phyloP scores from a whole-genome alignment of 2,797 vertebrate genomes.

The Hydrophis major region DNA sequence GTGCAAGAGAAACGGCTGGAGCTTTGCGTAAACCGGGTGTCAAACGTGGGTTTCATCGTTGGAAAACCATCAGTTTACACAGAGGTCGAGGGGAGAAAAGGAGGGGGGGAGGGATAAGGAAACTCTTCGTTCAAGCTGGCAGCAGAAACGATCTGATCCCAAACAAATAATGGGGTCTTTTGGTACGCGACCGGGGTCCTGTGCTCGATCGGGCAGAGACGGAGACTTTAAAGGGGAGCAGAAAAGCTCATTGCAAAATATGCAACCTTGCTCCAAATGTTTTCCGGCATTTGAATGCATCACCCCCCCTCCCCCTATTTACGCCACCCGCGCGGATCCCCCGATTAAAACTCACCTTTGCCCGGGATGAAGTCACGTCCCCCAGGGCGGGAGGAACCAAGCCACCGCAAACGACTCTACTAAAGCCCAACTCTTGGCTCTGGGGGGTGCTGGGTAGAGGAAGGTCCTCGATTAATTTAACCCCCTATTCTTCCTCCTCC shows the following conservation, averaged over 20 bases:
- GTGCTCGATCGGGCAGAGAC: not conserved
- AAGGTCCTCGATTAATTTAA: conserved; percentile 34
- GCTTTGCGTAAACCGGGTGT: not conserved
- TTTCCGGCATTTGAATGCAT: not conserved
- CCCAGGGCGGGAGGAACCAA: not conserved
- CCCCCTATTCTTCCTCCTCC: conserved; percentile 14
- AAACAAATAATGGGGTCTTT: not conserved
- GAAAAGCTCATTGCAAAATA: not conserved
- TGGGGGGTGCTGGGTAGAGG: conserved; percentile 38
- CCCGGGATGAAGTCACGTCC: not conserved
- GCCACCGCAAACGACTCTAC: not conserved
- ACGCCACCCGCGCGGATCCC: not conserved
- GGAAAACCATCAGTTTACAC: not conserved
- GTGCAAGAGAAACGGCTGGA: not conserved
- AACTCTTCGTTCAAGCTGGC: not conserved
- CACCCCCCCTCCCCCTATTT: accelerated
- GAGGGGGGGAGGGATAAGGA: not conserved
- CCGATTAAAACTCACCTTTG: conserved; percentile 7
- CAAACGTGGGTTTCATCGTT: not conserved
- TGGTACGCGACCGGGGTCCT: not conserved
- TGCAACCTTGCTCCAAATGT: not conserved
- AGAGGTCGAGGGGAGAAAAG: not conserved
- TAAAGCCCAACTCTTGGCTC: not conserved
- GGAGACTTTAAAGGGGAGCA: not conserved
- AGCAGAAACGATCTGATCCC: not conserved